A percentile compares a stretch with the other conserved stretches of the same genome.
These are phyloP conservation scores for Anthopleura xanthogrammica DNA, from an alignment of 92 coral and sea anemone species.

Conservation along the genomic window DNA sequence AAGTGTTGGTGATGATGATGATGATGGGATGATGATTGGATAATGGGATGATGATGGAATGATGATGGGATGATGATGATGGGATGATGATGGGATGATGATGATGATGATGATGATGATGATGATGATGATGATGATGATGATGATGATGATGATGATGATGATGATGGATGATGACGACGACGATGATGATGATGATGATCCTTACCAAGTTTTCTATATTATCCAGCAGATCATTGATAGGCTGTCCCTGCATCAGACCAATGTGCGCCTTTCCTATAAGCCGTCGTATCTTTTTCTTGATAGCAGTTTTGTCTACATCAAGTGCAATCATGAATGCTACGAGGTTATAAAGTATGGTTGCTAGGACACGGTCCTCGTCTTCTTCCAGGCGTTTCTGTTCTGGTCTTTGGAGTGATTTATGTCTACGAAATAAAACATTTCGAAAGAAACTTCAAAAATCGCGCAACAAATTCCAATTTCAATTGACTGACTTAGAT, in stretches of 20 bases:
- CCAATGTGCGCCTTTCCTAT: conserved; percentile 97
- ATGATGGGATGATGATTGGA: too few species aligned
- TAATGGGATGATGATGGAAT: too few species aligned
- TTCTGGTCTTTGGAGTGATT: conserved; percentile 84
- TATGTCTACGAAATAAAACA: conserved; percentile 50
- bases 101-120: too few species aligned
- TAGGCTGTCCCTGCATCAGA: conserved; percentile 79
- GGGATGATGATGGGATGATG: too few species aligned
- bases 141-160: too few species aligned
- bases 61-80: too few species aligned
- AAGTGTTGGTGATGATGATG: too few species aligned
- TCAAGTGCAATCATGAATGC: conserved; percentile 87
- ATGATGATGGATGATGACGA: too few species aligned
- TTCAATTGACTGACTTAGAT: too few species aligned
- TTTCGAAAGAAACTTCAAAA: background rate
- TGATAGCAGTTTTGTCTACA: conserved; percentile 63
- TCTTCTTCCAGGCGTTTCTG: conserved; percentile 93
- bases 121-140: background rate
- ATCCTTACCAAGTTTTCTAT: conserved; percentile 73
- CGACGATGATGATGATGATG: too few species aligned
- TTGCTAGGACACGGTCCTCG: conserved; percentile 87
- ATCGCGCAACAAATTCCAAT: background rate
- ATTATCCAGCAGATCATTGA: conserved; percentile 84
- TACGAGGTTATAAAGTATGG: conserved; percentile 78
- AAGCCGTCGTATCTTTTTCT: conserved; percentile 87